Base-by-base conservation (phyloP, 2,113 vertebrate genomes). In the Trematomus loennbergii region DNA sequence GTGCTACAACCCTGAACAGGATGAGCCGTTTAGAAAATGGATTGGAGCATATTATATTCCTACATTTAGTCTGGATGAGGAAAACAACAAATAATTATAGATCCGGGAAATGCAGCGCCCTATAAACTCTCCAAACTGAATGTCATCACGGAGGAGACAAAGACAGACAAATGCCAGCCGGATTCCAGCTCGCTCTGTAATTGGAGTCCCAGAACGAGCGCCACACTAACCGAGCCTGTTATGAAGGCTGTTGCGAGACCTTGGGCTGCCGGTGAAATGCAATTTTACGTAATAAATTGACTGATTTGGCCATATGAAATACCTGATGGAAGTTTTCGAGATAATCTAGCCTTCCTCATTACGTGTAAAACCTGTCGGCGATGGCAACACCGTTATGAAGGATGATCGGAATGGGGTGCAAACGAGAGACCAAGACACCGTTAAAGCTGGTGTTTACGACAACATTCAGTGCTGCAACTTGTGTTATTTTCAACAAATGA, bases 171-270 rank as follows among this genome's bases (percentile, higher is more conserved):
- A 89, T 90, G 72, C 72, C 84, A 62, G 74, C 58, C 64, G 15
- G 69, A 85, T 86, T 85, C 71, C 82, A 48, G 77, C 88, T 91
- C 82, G 78, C 79, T 79, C 50, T 82, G 78, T 92, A 93, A 94
- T 93, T 93, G 89, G 90, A 87, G 59, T 87, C 78, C 81, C 81
- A 85, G 83, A 92, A 84, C 13, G 81, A 90, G 79, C 43, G 78
- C 65, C 84, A 79, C 72, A 61, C 81, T 52, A 78, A 75, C 79
- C 18, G 5, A 62, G 67, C 29, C 87, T 76, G 78, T 81, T 86
- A 87, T 88, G 84, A 73, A 62, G 72, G 55, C 76, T 65, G 82
- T 58, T 74, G 53, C 71, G 25, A 74, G 73, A 79, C 75, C 79
- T 64, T 25, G 49, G 53, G 78, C 78, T 87, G 77, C 67, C 22